Evolutionary conservation across 1,140 invertebrate genomes (phyloP).

Genomic region (Drosophila pectinifera): DNA sequence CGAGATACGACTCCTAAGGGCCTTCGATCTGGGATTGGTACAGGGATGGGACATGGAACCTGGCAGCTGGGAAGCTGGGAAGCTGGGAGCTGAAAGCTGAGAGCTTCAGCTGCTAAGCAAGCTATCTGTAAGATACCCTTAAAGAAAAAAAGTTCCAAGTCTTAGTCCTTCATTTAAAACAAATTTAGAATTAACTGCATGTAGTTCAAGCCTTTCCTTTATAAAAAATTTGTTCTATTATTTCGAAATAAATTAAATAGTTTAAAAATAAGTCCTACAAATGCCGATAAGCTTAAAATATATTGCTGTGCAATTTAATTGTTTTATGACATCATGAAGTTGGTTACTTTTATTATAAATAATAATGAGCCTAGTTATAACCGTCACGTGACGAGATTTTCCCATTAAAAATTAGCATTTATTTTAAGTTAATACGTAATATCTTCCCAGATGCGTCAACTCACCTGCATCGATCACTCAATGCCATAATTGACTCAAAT

Average conservation of each 20-base stretch:
- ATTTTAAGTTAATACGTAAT: background rate
- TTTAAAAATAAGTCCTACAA: no score
- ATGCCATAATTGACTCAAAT: conserved; percentile 17
- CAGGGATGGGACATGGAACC: background rate
- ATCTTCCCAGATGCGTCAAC: background rate
- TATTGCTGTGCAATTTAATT: no score
- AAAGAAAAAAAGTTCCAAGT: background rate
- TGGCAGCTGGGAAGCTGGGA: background rate
- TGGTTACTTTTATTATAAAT: no score
- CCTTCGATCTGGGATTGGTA: conserved; percentile 6
- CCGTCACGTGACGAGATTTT: no score
- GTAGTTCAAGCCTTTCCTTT: no score
- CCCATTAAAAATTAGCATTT: background rate
- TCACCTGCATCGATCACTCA: conserved; percentile 29
- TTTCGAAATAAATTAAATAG: no score
- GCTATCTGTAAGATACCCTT: no score
- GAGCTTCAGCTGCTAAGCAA: no score
- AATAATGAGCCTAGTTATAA: no score
- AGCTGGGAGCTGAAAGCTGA: background rate
- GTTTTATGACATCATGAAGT: no score
- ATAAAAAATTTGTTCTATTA: no score
- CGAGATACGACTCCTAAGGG: conserved; percentile 32
- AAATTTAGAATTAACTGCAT: background rate
- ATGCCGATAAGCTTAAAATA: no score
- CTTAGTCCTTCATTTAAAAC: background rate